Evolutionary conservation across 2,113 vertebrate species (phyloP).

Genomic region (Burhinus bistriatus): DNA sequence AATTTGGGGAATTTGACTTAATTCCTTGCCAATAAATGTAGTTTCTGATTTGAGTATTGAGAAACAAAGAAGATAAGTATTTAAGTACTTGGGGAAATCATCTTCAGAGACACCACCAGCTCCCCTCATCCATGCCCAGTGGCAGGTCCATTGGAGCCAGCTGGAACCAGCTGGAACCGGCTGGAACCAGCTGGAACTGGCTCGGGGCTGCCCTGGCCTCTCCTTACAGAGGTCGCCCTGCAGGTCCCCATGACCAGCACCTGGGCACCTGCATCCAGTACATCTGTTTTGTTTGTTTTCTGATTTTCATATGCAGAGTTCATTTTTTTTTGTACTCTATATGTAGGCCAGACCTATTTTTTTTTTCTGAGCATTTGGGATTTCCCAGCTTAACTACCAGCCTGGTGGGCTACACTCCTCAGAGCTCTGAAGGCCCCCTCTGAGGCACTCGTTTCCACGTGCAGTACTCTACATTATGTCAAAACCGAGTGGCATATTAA

Average conservation of each 20-base stretch:
- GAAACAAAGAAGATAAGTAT: background rate
- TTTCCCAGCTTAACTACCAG: background rate
- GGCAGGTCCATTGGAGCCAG: background rate
- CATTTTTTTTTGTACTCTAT: background rate
- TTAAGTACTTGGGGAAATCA: background rate
- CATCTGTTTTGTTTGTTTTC: background rate
- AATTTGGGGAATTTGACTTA: background rate
- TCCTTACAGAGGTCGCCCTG: background rate
- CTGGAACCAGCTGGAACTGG: fast-evolving
- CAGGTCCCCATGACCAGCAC: too few relatives aligned
- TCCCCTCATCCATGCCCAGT: background rate
- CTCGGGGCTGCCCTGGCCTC: fast-evolving
- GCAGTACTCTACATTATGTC: background rate
- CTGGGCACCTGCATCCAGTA: too few relatives aligned
- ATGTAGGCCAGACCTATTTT: background rate
- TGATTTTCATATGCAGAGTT: background rate
- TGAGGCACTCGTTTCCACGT: background rate
- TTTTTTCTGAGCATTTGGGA: background rate
- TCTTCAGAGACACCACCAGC: background rate
- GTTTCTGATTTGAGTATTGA: background rate
- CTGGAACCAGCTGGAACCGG: background rate
- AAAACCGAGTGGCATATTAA: background rate
- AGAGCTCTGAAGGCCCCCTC: background rate
- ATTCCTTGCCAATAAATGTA: background rate
- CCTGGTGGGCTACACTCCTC: background rate